A percentile compares a stretch with the other conserved stretches of the same genome.
These are phyloP conservation scores for Magallana nippona DNA, from an alignment of 2,888 invertebrate species.

Conservation along the genomic window DNA sequence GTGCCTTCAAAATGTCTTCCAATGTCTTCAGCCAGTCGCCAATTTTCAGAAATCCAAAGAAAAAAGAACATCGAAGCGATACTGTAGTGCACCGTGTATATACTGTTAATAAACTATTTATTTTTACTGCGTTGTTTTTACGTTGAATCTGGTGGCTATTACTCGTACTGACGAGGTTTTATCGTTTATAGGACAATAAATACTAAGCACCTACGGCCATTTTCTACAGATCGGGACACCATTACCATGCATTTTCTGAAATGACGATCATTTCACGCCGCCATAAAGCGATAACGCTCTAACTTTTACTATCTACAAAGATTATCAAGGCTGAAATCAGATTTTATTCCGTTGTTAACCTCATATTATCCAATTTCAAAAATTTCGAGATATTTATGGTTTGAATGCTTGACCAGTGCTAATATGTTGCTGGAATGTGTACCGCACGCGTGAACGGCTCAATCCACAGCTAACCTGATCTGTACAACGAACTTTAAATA, in stretches of 20 bases:
- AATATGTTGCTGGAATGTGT: not conserved
- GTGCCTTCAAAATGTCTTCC: slow-evolving; percentile 29
- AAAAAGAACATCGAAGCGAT: too few species aligned
- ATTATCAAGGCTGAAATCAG: not conserved
- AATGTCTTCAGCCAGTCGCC: not conserved
- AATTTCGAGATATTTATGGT: not conserved
- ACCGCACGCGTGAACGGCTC: not conserved
- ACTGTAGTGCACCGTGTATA: not conserved
- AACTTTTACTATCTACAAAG: not conserved
- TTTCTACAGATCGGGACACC: not conserved
- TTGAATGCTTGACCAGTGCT: not conserved
- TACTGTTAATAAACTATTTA: slow-evolving; percentile 32
- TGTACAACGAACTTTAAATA: too few species aligned
- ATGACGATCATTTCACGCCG: slow-evolving; percentile 10
- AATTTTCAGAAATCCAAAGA: too few species aligned
- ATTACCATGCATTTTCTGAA: not conserved
- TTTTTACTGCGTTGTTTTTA: not conserved
- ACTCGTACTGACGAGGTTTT: not conserved
- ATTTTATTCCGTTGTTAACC: slow-evolving; percentile 18
- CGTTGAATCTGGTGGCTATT: not conserved
- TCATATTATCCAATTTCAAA: slow-evolving; percentile 9
- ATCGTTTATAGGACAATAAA: slow-evolving; percentile 26
- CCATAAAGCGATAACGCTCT: slow-evolving; percentile 12
- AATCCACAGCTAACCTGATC: too few species aligned
- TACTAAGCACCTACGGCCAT: not conserved